Evolutionary conservation across 2,888 invertebrate species (phyloP), one percentile per base, ranked within the genome.

Genomic region (Agriotes lineatus): DNA sequence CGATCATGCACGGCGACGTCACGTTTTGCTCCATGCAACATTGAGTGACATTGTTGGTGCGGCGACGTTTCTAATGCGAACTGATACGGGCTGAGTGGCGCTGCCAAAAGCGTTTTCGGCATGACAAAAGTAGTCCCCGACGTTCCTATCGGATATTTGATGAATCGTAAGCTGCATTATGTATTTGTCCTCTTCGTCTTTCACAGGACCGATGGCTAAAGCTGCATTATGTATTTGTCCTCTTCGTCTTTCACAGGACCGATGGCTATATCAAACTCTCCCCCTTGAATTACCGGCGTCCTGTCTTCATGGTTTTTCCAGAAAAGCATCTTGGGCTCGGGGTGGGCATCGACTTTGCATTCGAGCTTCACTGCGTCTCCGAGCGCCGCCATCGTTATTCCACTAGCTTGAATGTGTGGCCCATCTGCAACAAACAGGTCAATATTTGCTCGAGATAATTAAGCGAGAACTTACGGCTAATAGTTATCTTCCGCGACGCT

Each of bases 11-110:
- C 0, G 88, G 79, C 0, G 90, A 86, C 0, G 93, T 91, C 0
- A 96, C 95, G 82, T 94, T 94, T 85, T 91, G 90, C 69, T 89
- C 88, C n/a, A 87, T 85, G 78, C 96, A 96, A 80, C 96, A 96
- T 74, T 93, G 90, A 0, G 92, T 91, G 20, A 94, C 90, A 76
- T 94, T 93, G 76, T 89, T 89, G 9, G 90, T 86, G 89, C 87
- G 0, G 88, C 87, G 0, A 87, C 85, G 45, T 89, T 90, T 33
- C 93, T 84, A 52, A 93, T 87, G 20, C 93, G 83, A 20, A 93
- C 93, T 0, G 92, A 92, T 0, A 93, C 93, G 0, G 93, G 90
- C 59, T 90, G 87, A 2, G 93, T 88, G 0, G 90, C 88, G 72
- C 89, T 89, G 0, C 95, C 95, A 77, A 93, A 92, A 0, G 92